phyloP scores from a whole-genome alignment of 2,113 vertebrate species.

The Pterophyllum scalare region DNA sequence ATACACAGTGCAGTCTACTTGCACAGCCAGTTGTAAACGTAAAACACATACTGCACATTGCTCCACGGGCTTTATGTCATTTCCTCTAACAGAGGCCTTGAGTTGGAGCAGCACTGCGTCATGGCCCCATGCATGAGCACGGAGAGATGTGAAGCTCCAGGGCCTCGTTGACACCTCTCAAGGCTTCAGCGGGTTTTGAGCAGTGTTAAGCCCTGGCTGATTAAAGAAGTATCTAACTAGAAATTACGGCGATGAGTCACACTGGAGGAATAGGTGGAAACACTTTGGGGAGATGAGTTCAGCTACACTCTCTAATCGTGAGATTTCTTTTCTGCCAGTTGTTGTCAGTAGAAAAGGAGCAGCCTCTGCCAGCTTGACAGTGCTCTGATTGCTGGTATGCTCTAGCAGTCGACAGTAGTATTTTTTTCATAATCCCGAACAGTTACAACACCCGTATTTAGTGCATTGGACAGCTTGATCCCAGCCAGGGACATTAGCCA shows the following conservation, averaged over 20 bases:
- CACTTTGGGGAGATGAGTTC: slow-evolving; percentile 14
- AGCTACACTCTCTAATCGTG: not conserved
- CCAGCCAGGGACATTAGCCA: slow-evolving; percentile 13
- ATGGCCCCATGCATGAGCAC: not conserved
- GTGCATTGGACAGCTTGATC: not conserved
- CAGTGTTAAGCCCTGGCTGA: slow-evolving; percentile 52
- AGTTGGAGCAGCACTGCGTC: not conserved
- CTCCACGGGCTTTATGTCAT: not conserved
- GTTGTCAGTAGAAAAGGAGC: not conserved
- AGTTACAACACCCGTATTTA: slow-evolving; percentile 1
- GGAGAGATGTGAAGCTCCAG: slow-evolving; percentile 15
- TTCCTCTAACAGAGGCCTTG: not conserved
- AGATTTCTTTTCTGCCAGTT: not conserved
- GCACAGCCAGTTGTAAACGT: not conserved
- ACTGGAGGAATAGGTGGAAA: slow-evolving; percentile 6
- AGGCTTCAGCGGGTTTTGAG: slow-evolving; percentile 19
- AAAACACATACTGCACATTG: not conserved
- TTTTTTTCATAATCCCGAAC: not conserved
- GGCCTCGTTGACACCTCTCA: slow-evolving; percentile 48
- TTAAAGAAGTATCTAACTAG: slow-evolving; percentile 50
- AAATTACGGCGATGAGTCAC: slow-evolving; percentile 58
- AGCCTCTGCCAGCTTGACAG: slow-evolving; percentile 4
- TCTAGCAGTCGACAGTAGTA: not conserved
- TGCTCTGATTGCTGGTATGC: not conserved
- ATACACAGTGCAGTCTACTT: not conserved